Conservation (phyloP, 2,113 vertebrate genomes). For the Murina feae region DNA sequence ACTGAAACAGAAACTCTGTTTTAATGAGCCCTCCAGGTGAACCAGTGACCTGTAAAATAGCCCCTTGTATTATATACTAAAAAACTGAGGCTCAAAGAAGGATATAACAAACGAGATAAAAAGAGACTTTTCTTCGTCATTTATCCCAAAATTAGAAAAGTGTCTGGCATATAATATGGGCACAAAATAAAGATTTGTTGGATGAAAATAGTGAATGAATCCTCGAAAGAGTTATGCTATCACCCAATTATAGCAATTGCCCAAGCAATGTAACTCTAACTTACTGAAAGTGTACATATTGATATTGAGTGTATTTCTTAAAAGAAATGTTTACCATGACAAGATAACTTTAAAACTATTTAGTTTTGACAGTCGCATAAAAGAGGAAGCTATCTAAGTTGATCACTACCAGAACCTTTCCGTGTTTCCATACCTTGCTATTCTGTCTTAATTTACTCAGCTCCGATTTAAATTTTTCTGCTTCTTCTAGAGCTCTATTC, state of each 20-base stretch:
- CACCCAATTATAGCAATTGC: background rate
- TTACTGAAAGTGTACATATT: background rate
- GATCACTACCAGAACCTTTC: slow-evolving; percentile 26
- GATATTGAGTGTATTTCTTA: background rate
- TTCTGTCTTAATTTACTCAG: slow-evolving; percentile 88
- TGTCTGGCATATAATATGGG: background rate
- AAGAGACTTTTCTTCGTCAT: background rate
- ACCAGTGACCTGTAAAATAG: background rate
- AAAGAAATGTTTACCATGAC: background rate
- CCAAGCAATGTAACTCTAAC: background rate
- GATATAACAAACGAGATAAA: background rate
- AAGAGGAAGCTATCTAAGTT: background rate
- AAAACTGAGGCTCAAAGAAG: background rate
- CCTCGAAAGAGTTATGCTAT: background rate
- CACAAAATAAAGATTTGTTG: background rate
- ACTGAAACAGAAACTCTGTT: background rate
- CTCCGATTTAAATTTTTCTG: slow-evolving; percentile 86
- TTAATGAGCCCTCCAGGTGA: background rate
- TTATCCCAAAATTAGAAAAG: background rate
- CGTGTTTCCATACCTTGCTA: slow-evolving; percentile 84
- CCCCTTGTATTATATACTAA: background rate
- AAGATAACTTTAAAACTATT: background rate
- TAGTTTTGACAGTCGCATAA: background rate
- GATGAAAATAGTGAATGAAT: background rate
- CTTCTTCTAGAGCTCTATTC: slow-evolving; percentile 93